Evolutionary conservation across 2,888 invertebrate genomes (phyloP).

Genomic region (Cephus pulcher): DNA sequence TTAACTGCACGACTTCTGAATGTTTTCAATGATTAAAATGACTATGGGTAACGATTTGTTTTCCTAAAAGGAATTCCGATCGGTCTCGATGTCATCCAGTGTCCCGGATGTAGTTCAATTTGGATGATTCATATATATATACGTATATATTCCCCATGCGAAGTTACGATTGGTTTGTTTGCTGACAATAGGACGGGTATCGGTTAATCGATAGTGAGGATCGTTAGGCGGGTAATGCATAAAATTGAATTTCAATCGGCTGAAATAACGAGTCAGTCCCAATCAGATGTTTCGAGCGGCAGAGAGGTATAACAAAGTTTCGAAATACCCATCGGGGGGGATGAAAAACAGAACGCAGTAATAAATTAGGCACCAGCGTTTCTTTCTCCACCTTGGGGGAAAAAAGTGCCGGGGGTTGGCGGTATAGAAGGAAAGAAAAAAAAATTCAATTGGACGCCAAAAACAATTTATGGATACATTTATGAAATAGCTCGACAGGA

Average conservation of each 20-base stretch:
- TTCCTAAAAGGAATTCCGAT: not conserved
- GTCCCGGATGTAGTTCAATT: not conserved
- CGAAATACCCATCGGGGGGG: not conserved
- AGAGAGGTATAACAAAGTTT: not conserved
- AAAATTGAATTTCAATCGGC: constrained; percentile 42
- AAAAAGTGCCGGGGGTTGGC: no score
- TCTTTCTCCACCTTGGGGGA: not conserved
- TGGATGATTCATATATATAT: not conserved
- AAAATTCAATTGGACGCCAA: not conserved
- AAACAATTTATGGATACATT: not conserved
- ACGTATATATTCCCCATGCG: not conserved
- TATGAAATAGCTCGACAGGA: not conserved
- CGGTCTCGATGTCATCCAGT: not conserved
- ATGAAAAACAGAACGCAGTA: not conserved
- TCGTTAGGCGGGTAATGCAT: constrained; percentile 48
- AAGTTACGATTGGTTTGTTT: not conserved
- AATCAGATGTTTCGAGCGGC: not conserved
- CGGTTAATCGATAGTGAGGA: constrained; percentile 41
- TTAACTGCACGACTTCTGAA: not conserved
- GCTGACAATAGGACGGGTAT: not conserved
- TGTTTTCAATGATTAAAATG: not conserved
- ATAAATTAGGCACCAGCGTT: not conserved
- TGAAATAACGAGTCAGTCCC: constrained; percentile 24
- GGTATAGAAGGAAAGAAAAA: not conserved
- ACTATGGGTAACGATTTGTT: not conserved